Conservation (phyloP, 2,797 vertebrate species). For the Hippopotamyrus pictus region DNA sequence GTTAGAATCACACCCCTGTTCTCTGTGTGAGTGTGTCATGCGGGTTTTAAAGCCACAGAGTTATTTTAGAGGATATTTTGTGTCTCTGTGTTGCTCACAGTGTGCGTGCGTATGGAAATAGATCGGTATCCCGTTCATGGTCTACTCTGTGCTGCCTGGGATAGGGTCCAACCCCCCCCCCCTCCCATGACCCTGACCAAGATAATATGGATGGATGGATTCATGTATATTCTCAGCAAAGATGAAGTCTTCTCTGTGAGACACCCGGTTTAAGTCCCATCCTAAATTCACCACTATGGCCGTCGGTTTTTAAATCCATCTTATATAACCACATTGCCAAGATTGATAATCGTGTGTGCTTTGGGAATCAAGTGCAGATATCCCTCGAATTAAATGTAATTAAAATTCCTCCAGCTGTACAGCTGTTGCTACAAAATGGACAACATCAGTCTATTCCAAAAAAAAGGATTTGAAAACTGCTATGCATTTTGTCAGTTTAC, state of each 20-base stretch:
- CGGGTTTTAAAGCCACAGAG: neutral
- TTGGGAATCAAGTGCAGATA: neutral
- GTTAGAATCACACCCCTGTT: neutral
- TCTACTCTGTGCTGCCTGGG: neutral
- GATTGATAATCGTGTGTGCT: neutral
- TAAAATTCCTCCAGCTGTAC: neutral
- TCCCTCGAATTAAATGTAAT: neutral
- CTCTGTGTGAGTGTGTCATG: neutral
- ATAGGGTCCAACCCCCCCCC: neutral
- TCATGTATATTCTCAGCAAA: neutral
- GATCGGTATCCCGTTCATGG: neutral
- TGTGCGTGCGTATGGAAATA: neutral
- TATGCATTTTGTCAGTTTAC: neutral
- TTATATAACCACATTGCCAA: neutral
- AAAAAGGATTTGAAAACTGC: neutral
- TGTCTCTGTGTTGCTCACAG: neutral
- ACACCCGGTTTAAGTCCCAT: neutral
- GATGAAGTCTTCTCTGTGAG: neutral
- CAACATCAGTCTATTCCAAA: neutral
- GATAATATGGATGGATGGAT: neutral
- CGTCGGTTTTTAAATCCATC: neutral
- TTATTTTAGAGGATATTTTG: neutral
- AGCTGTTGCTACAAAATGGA: neutral
- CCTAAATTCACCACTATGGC: neutral
- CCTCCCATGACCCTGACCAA: neutral